Percentiles rank a stretch among this genome's conserved stretches.
Conservation (phyloP, 23 tunicate species). For the Ascidia mentula region DNA sequence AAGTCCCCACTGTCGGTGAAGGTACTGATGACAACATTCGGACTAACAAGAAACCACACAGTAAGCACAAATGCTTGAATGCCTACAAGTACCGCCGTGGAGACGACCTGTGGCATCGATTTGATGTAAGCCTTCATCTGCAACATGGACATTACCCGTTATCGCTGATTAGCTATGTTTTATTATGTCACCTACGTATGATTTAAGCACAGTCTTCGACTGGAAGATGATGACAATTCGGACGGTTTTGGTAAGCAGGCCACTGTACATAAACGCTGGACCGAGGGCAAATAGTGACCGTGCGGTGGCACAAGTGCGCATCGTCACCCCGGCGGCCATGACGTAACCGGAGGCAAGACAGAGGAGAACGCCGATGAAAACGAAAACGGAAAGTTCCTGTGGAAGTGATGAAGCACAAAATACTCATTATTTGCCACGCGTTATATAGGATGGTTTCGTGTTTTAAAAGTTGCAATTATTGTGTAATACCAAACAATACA, state of each 20-base stretch:
- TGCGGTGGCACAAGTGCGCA: slow-evolving; percentile 19
- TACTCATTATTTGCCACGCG: too few relatives aligned
- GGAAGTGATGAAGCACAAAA: too few relatives aligned
- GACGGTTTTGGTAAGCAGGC: slow-evolving; percentile 52
- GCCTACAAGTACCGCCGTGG: slow-evolving; percentile 20
- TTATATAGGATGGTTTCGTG: too few relatives aligned
- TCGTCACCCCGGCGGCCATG: slow-evolving; percentile 15
- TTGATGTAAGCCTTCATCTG: slow-evolving; percentile 47
- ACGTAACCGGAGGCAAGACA: slow-evolving; percentile 34
- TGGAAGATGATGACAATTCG: slow-evolving; percentile 55
- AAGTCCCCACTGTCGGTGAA: too few relatives aligned
- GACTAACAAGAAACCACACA: too few relatives aligned
- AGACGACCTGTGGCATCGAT: slow-evolving; percentile 40
- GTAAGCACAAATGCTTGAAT: slow-evolving; percentile 45
- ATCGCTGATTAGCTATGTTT: too few relatives aligned
- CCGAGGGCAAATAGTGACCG: slow-evolving; percentile 39
- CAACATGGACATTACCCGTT: too few relatives aligned
- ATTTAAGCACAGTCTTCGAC: slow-evolving; percentile 12
- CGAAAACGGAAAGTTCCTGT: slow-evolving; percentile 28
- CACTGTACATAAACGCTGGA: slow-evolving; percentile 60
- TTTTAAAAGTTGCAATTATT: too few relatives aligned
- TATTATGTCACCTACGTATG: slow-evolving; percentile 12
- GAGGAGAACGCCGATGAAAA: slow-evolving; percentile 36
- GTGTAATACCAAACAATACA: too few relatives aligned
- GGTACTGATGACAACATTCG: too few relatives aligned